These are phyloP conservation scores for Rhineura floridana DNA, from an alignment of 2,113 vertebrate species.

Conservation along the genomic window DNA sequence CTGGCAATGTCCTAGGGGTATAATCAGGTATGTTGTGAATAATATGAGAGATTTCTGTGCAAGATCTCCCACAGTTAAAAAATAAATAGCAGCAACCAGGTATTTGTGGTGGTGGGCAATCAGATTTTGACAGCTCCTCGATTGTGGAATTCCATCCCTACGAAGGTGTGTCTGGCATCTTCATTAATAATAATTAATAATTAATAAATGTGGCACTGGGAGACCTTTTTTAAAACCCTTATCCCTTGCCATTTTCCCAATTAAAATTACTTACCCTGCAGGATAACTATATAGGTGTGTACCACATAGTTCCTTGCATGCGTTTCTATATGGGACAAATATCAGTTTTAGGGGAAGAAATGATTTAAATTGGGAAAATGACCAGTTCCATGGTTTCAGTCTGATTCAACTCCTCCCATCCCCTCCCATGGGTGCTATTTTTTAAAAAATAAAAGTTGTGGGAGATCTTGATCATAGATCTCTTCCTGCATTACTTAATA, in stretches of 20 bases:
- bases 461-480: neutral
- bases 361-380: neutral
- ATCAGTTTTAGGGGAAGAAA: neutral
- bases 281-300: neutral
- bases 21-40: neutral
- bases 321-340: neutral
- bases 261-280: neutral
- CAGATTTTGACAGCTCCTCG: too few relatives aligned
- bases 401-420: neutral
- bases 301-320: neutral
- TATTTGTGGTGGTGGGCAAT: neutral
- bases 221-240: too few relatives aligned
- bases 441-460: too few relatives aligned
- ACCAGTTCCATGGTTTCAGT: neutral
- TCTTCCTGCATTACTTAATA: neutral
- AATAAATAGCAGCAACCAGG: neutral
- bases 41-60: neutral
- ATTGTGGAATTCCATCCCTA: too few relatives aligned
- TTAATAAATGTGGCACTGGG: too few relatives aligned
- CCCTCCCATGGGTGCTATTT: neutral
- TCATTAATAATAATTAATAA: too few relatives aligned
- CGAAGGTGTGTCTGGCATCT: too few relatives aligned
- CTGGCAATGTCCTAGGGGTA: accelerated
- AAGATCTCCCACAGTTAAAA: neutral
- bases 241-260: neutral